Base-by-base conservation (phyloP, 2,797 vertebrate species). In the Danio albolineatus region DNA sequence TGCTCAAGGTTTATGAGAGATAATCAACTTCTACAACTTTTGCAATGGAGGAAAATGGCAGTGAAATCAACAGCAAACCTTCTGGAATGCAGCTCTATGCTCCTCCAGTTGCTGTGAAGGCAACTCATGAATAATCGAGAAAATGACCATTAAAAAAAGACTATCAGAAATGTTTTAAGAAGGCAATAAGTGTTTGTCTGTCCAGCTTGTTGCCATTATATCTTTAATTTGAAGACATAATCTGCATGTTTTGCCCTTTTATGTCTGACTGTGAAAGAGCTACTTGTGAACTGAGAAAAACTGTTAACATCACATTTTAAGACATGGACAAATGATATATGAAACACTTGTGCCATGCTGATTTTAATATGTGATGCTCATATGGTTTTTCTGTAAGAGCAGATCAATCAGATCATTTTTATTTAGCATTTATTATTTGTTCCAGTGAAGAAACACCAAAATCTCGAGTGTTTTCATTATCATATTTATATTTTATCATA, bases 401-500 rank as follows among this genome's bases (percentile, higher is more conserved):
- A 28, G 28, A 28, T 28, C 28, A 28, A 28, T 28, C 28, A 1
- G 28, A 28, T 28, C 28, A 1, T 28, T 28, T 28, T 28, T 28
- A 28, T 28, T 28, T 28, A 28, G 28, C 28, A 28, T 28, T n/a
- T 28, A 28, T 28, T 28, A 28, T 3, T 28, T 28, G 28, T 28
- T 28, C 28, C 28, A 28, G 28, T 28, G 28, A 17, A 17, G 16
- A 17, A 69, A 53, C 66, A 10, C 46, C 51, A 16, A 70, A 70
- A 10, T 1, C 28, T 61, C 6, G 39, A 71, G 48, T 10, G 49
- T n/a, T 53, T 56, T 9, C 36, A 46, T 76, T 44, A 16, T 70
- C 19, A 12, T 57, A 7, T 75, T 76, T 75, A n/a, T 48, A 76
- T 61, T 85, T 84, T 76, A 84, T 28, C 28, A 28, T 28, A 28